Percentiles rank a stretch among this genome's conserved stretches.
These are phyloP conservation scores for Ceratothoa steindachneri DNA, from an alignment of 2,888 invertebrate genomes.

Conservation along the genomic window DNA sequence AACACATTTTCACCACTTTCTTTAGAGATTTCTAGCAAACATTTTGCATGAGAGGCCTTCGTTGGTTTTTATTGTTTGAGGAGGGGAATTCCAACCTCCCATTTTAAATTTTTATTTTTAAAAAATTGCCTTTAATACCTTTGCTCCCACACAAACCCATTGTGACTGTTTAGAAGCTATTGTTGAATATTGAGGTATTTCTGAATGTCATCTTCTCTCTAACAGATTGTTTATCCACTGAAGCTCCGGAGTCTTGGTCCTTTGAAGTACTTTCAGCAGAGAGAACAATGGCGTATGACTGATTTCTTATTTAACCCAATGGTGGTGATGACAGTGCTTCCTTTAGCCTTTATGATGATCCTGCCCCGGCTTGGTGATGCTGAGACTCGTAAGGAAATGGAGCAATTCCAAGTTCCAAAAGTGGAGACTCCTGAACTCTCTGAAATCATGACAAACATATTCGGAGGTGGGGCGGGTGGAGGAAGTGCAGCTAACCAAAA, in stretches of 20 bases:
- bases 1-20: too few relatives aligned
- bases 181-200: neutral
- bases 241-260: constrained; percentile 77
- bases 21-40: too few relatives aligned
- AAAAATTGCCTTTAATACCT: too few relatives aligned
- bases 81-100: too few relatives aligned
- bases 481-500: neutral
- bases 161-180: neutral
- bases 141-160: too few relatives aligned
- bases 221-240: constrained; percentile 78
- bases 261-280: constrained; percentile 81
- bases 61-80: too few relatives aligned
- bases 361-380: constrained; percentile 89
- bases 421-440: constrained; percentile 90
- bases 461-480: constrained; percentile 64
- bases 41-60: too few relatives aligned
- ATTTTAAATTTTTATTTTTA: too few relatives aligned
- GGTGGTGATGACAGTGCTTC: constrained; percentile 93
- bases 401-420: constrained; percentile 70
- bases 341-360: constrained; percentile 81
- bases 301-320: constrained; percentile 69
- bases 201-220: neutral
- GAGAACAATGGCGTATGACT: constrained; percentile 94
- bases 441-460: constrained; percentile 82
- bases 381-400: constrained; percentile 64